Evolutionary conservation across 2,797 vertebrate species (phyloP).

Genomic region (Thamnophis elegans): DNA sequence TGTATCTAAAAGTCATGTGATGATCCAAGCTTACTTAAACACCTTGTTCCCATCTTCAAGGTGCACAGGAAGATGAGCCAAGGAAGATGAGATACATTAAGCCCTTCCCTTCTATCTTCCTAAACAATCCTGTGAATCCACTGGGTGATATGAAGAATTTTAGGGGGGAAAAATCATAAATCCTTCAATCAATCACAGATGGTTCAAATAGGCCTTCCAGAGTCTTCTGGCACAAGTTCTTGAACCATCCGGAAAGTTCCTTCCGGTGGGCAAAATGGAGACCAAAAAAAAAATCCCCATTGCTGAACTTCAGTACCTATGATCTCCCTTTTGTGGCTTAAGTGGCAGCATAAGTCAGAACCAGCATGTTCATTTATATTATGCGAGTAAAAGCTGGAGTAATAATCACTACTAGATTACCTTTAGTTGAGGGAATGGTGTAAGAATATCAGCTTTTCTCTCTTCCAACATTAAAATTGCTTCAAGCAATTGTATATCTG

Average conservation of each 20-base stretch:
- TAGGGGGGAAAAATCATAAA: not conserved
- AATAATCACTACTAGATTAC: slow-evolving; percentile 53
- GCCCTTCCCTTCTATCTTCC: not conserved
- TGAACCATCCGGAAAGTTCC: not conserved
- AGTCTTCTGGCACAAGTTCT: not conserved
- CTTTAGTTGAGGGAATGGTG: slow-evolving; percentile 72
- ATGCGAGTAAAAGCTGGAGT: too few relatives aligned
- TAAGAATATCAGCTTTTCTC: slow-evolving; percentile 70
- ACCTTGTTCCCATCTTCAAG: not conserved
- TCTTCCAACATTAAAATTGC: slow-evolving; percentile 83
- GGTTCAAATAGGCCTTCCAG: not conserved
- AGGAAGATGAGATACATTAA: not conserved
- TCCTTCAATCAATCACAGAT: not conserved
- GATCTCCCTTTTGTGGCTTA: not conserved
- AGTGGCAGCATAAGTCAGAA: not conserved
- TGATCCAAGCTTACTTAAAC: not conserved
- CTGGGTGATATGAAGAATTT: not conserved
- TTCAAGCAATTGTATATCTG: slow-evolving; percentile 82
- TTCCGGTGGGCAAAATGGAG: not conserved
- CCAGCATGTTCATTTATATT: not conserved
- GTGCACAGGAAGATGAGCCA: not conserved
- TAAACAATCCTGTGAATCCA: not conserved
- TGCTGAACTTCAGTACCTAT: not conserved
- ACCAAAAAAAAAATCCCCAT: not conserved
- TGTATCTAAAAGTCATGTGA: not conserved